Conservation (phyloP, 2,888 invertebrate species). For the Chloromyia formosa region DNA sequence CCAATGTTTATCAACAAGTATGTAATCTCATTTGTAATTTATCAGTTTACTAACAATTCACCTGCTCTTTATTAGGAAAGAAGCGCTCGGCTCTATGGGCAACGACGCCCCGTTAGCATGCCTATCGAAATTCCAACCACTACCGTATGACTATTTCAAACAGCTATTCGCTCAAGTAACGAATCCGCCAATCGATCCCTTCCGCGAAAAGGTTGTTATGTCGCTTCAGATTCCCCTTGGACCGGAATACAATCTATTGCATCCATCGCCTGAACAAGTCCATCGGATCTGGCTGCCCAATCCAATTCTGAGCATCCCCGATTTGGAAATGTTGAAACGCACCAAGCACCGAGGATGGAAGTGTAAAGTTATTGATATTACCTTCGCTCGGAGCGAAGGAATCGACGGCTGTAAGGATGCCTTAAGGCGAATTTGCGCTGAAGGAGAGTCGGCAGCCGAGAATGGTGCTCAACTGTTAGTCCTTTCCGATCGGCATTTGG, state of each 20-base stretch:
- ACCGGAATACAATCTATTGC: constrained; percentile 92
- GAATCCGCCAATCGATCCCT: constrained; percentile 99
- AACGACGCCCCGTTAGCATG: constrained; percentile 98
- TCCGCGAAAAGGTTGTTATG: constrained; percentile 98
- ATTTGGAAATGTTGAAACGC: constrained; percentile 86
- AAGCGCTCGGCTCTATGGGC: constrained; percentile 99
- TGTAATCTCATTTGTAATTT: constrained; percentile 58
- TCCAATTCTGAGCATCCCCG: constrained; percentile 91
- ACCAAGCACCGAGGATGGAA: constrained; percentile 89
- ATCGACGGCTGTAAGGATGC: constrained; percentile 79
- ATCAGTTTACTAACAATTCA: background rate
- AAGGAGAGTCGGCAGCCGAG: constrained; percentile 82
- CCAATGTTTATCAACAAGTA: constrained; percentile 97
- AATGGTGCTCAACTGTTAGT: constrained; percentile 85
- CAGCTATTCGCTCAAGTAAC: constrained; percentile 99
- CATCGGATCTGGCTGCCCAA: constrained; percentile 92
- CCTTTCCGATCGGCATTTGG: constrained; percentile 80
- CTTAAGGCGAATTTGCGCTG: constrained; percentile 80
- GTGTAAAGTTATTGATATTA: constrained; percentile 86
- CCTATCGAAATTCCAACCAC: constrained; percentile 92
- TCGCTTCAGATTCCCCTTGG: constrained; percentile 97
- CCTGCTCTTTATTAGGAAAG: constrained; percentile 75
- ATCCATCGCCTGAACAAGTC: constrained; percentile 85
- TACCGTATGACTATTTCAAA: constrained; percentile 97
- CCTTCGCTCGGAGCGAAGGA: constrained; percentile 82